Conservation (phyloP, 2,888 invertebrate species). For the Cephus runcator region DNA sequence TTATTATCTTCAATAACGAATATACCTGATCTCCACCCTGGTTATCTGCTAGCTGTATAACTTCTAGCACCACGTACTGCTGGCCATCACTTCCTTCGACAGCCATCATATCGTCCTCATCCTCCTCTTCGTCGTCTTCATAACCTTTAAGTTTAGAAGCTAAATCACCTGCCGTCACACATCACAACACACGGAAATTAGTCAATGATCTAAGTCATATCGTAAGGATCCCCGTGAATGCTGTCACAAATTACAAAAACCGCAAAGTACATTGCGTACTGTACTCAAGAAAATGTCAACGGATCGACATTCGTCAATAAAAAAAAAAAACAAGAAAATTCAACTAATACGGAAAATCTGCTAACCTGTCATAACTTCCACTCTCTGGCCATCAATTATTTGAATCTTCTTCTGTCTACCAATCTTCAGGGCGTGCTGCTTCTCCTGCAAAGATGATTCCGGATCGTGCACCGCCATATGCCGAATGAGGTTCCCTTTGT, state of each 20-base stretch:
- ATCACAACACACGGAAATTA: constrained; percentile 51
- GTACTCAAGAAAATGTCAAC: neutral
- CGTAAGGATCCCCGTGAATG: constrained; percentile 46
- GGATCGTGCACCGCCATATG: constrained; percentile 94
- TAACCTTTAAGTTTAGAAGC: constrained; percentile 64
- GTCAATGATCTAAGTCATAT: constrained; percentile 62
- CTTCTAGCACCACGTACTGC: constrained; percentile 90
- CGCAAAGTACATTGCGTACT: neutral
- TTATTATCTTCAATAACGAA: neutral
- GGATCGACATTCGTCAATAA: neutral
- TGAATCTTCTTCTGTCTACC: constrained; percentile 83
- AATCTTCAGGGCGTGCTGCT: constrained; percentile 79
- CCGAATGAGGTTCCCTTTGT: constrained; percentile 92
- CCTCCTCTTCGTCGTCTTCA: constrained; percentile 64
- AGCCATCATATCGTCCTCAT: constrained; percentile 73
- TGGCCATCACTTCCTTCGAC: constrained; percentile 81
- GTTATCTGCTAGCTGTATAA: constrained; percentile 80
- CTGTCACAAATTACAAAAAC: neutral
- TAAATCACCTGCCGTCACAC: constrained; percentile 51
- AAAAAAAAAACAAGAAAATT: neutral
- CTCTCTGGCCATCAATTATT: constrained; percentile 69
- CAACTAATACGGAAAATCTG: neutral
- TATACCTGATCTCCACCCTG: constrained; percentile 73
- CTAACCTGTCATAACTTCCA: constrained; percentile 63
- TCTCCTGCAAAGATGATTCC: constrained; percentile 79